These are phyloP conservation scores for Oreohelix idahoensis DNA, from an alignment of 1,140 invertebrate species.

Conservation along the genomic window DNA sequence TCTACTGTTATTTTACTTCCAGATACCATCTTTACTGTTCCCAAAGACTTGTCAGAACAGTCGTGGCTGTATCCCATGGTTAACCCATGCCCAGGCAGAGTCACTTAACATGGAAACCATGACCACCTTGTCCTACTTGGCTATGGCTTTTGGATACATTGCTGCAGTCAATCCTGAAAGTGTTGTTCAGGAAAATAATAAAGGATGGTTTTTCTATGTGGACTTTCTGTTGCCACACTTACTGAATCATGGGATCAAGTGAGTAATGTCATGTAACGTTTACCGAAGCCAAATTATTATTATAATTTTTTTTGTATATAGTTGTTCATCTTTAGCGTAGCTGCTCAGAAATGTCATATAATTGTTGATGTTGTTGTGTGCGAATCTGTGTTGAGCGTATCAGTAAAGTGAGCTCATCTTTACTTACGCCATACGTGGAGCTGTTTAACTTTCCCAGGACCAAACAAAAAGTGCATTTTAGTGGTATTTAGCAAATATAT, in stretches of 20 bases:
- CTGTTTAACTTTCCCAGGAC: no score
- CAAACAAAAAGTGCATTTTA: no score
- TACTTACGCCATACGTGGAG: no score
- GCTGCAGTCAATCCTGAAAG: neutral
- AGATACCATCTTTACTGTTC: constrained; percentile 17
- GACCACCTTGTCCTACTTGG: constrained; percentile 15
- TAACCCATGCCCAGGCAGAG: neutral
- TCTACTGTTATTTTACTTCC: neutral
- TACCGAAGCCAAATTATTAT: no score
- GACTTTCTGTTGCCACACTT: constrained; percentile 24
- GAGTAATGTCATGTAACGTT: no score
- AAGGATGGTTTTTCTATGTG: constrained; percentile 10
- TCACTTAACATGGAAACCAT: constrained; percentile 26
- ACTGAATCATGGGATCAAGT: constrained; percentile 38
- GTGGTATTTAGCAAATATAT: no score
- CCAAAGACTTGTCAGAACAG: neutral
- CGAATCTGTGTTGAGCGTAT: no score
- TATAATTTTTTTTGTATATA: no score
- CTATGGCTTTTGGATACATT: constrained; percentile 35
- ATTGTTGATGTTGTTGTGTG: no score
- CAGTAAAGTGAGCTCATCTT: no score
- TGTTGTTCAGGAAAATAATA: neutral
- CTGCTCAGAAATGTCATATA: no score
- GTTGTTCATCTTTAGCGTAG: no score
- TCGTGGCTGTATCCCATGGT: neutral